A percentile compares a stretch with the other conserved stretches of the same genome.
Evolutionary conservation across 1,140 invertebrate genomes (phyloP).

Genomic region (Globodera rostochiensis): DNA sequence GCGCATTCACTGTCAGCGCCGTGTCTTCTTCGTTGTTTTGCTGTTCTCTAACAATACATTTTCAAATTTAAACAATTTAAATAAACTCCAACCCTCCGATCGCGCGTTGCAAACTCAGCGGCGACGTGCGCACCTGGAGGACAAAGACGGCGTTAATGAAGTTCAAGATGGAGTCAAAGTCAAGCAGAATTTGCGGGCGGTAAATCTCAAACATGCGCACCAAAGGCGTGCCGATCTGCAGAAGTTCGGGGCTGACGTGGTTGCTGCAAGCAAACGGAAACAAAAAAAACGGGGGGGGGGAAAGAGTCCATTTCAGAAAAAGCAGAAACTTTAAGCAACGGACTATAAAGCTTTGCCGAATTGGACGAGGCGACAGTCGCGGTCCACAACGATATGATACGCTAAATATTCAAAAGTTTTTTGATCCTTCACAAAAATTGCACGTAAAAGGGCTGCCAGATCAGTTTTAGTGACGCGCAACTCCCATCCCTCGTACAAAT

Average conservation of each 20-base stretch:
- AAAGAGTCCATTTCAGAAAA: not conserved
- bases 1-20: slow-evolving; percentile 14
- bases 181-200: slow-evolving; percentile 61
- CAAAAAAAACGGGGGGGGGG: not conserved
- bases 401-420: slow-evolving; percentile 57
- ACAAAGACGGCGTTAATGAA: slow-evolving; percentile 65
- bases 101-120: slow-evolving; percentile 41
- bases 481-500: slow-evolving; percentile 32
- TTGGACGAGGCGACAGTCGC: slow-evolving; percentile 59
- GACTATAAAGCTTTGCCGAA: slow-evolving; percentile 59
- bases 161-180: slow-evolving; percentile 64
- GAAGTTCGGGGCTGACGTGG: slow-evolving; percentile 51
- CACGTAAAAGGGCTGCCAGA: slow-evolving; percentile 33
- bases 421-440: slow-evolving; percentile 34
- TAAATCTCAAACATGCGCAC: slow-evolving; percentile 62
- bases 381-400: slow-evolving; percentile 67
- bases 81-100: not conserved
- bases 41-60: not conserved
- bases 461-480: slow-evolving; percentile 35
- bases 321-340: slow-evolving; percentile 12
- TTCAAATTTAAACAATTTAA: not conserved
- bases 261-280: slow-evolving; percentile 5
- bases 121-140: slow-evolving; percentile 57
- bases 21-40: not conserved
- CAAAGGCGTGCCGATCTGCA: slow-evolving; percentile 56